A percentile compares a stretch with the other conserved stretches of the same genome.
These are phyloP conservation scores for Botia kubotai DNA, from an alignment of 2,797 vertebrate species.

Conservation along the genomic window DNA sequence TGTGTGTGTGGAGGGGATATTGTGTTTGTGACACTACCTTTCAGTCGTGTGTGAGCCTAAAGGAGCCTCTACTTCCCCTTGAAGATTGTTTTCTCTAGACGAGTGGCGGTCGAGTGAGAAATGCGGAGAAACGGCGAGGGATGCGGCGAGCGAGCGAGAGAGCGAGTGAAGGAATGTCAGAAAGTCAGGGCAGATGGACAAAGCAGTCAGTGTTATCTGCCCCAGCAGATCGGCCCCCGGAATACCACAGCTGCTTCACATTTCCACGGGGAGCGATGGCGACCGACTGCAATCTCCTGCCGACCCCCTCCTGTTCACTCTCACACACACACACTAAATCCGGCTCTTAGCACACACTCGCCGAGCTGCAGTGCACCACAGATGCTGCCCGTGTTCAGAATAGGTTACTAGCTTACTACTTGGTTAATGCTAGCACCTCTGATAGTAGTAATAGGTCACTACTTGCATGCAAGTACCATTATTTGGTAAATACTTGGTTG, in stretches of 20 bases:
- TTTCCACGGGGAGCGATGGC: slow-evolving; percentile 71
- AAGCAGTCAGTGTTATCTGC: slow-evolving; percentile 71
- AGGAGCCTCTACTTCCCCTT: slow-evolving; percentile 14
- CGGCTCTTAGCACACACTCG: neutral
- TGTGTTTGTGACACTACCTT: slow-evolving; percentile 17
- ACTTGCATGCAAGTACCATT: too few relatives aligned
- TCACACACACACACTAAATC: slow-evolving; percentile 29
- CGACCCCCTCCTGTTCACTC: slow-evolving; percentile 21
- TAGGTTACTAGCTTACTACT: neutral
- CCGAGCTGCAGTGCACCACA: slow-evolving; percentile 1
- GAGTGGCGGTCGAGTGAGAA: slow-evolving; percentile 31
- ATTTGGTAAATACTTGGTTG: too few relatives aligned
- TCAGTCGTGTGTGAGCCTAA: slow-evolving; percentile 24
- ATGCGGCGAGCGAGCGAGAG: slow-evolving; percentile 31
- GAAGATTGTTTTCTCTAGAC: slow-evolving; percentile 49
- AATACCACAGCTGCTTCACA: slow-evolving; percentile 76
- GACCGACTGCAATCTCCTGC: slow-evolving; percentile 64
- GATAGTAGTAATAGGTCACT: too few relatives aligned
- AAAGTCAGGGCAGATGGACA: slow-evolving; percentile 60
- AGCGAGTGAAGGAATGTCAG: slow-evolving; percentile 41
- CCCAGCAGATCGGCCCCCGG: slow-evolving; percentile 59
- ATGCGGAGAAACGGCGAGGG: slow-evolving; percentile 21
- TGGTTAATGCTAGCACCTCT: too few relatives aligned
- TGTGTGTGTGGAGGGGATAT: slow-evolving; percentile 5
- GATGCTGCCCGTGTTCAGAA: neutral